These are phyloP conservation scores for Cyrtorhinus lividipennis DNA, from an alignment of 1,140 invertebrate species.

Conservation along the genomic window DNA sequence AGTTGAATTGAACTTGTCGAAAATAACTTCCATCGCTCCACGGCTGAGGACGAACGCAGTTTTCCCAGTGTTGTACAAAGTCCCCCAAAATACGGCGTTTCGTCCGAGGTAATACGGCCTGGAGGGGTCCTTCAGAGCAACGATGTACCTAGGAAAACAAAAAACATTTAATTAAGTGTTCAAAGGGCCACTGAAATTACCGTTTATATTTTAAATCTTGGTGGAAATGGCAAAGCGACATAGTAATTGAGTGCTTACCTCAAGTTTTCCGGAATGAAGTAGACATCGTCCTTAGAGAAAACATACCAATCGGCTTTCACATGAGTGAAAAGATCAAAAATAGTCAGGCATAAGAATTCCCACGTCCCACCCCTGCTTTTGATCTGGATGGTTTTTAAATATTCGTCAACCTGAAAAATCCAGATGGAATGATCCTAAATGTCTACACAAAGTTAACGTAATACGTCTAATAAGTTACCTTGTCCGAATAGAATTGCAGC, in stretches of 20 bases:
- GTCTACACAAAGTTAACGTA: too few species aligned
- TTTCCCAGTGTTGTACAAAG: slow-evolving; percentile 6
- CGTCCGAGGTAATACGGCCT: neutral
- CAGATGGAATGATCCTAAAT: too few species aligned
- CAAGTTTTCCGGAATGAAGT: slow-evolving; percentile 8
- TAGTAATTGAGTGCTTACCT: slow-evolving; percentile 3
- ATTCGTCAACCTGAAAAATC: slow-evolving; percentile 17
- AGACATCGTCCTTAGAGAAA: neutral
- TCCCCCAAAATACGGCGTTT: neutral
- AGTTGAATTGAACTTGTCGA: neutral
- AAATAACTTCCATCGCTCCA: neutral
- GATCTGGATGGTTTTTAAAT: neutral
- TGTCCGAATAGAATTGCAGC: slow-evolving; percentile 33
- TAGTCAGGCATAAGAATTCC: slow-evolving; percentile 1
- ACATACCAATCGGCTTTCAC: neutral
- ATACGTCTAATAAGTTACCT: too few species aligned
- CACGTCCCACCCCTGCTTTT: neutral
- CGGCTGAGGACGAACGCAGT: slow-evolving; percentile 6
- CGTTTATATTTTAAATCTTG: too few species aligned
- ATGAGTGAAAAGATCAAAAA: neutral
- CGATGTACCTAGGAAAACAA: neutral
- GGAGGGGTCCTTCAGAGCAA: neutral
- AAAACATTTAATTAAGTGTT: too few species aligned
- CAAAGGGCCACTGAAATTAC: too few species aligned
- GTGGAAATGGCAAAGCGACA: too few species aligned